Percentiles rank a stretch among this genome's conserved stretches.
Conservation (phyloP, 2,113 vertebrate species). For the Engraulis encrasicolus region DNA sequence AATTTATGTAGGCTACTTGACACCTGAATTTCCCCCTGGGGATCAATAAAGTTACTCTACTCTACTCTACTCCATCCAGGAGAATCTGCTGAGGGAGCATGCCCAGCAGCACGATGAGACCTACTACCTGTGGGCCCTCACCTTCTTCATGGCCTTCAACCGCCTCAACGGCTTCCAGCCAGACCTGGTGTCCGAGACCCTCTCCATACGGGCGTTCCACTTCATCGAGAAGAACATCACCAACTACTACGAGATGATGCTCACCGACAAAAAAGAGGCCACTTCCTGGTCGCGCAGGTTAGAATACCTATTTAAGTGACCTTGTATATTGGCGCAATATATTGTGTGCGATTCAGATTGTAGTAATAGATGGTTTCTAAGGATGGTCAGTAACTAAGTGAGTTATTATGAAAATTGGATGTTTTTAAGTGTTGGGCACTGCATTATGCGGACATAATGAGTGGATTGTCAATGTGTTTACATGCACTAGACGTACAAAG, state of each 20-base stretch:
- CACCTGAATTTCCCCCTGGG: too few relatives aligned
- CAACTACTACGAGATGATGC: slow-evolving; percentile 94
- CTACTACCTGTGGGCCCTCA: slow-evolving; percentile 92
- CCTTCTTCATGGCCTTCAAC: slow-evolving; percentile 98
- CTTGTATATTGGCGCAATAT: too few relatives aligned
- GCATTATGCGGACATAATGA: too few relatives aligned
- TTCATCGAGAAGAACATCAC: slow-evolving; percentile 94
- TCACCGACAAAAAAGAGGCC: slow-evolving; percentile 90
- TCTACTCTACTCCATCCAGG: slow-evolving; percentile 67
- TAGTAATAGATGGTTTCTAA: too few relatives aligned
- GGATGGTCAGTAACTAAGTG: not conserved
- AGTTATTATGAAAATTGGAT: not conserved
- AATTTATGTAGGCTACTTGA: too few relatives aligned
- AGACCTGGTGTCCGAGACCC: slow-evolving; percentile 92
- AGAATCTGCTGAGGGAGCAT: slow-evolving; percentile 87
- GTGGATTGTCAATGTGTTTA: too few relatives aligned
- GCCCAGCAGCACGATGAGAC: slow-evolving; percentile 93
- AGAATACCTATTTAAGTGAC: not conserved
- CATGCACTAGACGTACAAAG: too few relatives aligned
- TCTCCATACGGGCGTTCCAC: slow-evolving; percentile 88
- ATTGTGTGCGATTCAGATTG: too few relatives aligned
- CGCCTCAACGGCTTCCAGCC: slow-evolving; percentile 83
- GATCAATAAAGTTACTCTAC: too few relatives aligned
- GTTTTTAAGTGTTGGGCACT: not conserved
- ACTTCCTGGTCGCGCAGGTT: slow-evolving; percentile 90